Percentiles rank a stretch among this genome's conserved stretches.
Evolutionary conservation across 2,113 vertebrate species (phyloP).

Genomic region (Thunnus maccoyii): DNA sequence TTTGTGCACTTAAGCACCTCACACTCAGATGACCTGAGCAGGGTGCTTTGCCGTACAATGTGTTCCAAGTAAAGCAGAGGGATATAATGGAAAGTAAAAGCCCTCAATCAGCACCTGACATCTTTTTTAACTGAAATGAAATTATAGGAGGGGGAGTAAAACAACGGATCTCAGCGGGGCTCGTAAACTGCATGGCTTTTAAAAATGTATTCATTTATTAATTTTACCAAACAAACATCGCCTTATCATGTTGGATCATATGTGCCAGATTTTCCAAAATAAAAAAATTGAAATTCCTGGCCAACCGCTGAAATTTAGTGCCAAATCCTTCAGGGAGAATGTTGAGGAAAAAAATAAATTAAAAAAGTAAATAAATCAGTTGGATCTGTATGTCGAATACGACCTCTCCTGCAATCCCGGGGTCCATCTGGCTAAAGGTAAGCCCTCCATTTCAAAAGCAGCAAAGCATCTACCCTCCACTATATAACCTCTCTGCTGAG

Average conservation of each 20-base stretch:
- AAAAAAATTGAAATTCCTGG: conserved; percentile 47
- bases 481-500: conserved; percentile 72
- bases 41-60: conserved; percentile 53
- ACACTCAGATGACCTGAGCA: conserved; percentile 75
- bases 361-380: conserved; percentile 50
- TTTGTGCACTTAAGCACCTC: conserved; percentile 80
- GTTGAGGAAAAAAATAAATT: conserved; percentile 30
- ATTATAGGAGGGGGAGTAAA: conserved; percentile 43
- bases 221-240: conserved; percentile 45
- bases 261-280: conserved; percentile 45
- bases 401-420: conserved; percentile 61
- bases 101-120: conserved; percentile 40
- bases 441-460: conserved; percentile 67
- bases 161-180: conserved; percentile 15
- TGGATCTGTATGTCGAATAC: conserved; percentile 52
- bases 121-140: conserved; percentile 59
- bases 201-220: conserved; percentile 20
- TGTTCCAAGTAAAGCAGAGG: conserved; percentile 58
- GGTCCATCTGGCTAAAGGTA: conserved; percentile 63
- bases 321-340: conserved; percentile 36
- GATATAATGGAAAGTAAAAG: conserved; percentile 65
- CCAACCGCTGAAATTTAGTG: conserved; percentile 33
- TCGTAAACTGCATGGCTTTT: conserved; percentile 31
- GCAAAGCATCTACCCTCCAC: conserved; percentile 62
- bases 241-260: conserved; percentile 30